Conservation (phyloP, 2,113 vertebrate genomes). For the Aix galericulata region DNA sequence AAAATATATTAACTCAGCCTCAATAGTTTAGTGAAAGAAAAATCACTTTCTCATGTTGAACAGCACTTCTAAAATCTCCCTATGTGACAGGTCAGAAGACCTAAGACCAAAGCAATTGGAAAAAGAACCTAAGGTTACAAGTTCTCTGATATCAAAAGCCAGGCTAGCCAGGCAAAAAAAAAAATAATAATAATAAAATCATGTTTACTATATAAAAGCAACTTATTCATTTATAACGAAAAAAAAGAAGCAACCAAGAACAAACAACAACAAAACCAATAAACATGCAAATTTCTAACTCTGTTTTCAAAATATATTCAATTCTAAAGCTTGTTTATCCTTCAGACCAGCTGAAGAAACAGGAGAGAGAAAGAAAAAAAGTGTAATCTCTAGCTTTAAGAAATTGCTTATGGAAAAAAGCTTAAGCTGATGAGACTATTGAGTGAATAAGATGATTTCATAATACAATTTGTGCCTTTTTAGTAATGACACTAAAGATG, state of each 20-base stretch:
- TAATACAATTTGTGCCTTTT: conserved; percentile 22
- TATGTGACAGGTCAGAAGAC: background rate
- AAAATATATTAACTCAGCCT: background rate
- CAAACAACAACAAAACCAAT: conserved; percentile 53
- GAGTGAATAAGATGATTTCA: conserved; percentile 29
- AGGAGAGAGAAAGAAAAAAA: background rate
- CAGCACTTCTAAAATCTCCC: background rate
- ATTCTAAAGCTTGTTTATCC: conserved; percentile 50
- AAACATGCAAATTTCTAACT: conserved; percentile 65
- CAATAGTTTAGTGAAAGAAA: background rate
- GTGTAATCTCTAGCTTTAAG: conserved; percentile 21
- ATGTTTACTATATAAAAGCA: background rate
- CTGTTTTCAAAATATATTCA: conserved; percentile 34
- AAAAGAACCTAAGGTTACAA: background rate
- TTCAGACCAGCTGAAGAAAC: conserved; percentile 35
- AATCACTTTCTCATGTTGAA: background rate
- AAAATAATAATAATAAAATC: background rate
- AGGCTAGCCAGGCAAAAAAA: background rate
- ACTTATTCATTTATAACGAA: conserved; percentile 44
- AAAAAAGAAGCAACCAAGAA: background rate
- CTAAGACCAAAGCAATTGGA: background rate
- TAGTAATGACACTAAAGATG: conserved; percentile 15
- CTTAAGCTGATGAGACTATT: conserved; percentile 13
- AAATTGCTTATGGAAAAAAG: conserved; percentile 35
- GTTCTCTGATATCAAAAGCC: background rate